Percentiles rank a stretch among this genome's conserved stretches.
Conservation (phyloP, 2,113 vertebrate species). For the Scophthalmus maximus region DNA sequence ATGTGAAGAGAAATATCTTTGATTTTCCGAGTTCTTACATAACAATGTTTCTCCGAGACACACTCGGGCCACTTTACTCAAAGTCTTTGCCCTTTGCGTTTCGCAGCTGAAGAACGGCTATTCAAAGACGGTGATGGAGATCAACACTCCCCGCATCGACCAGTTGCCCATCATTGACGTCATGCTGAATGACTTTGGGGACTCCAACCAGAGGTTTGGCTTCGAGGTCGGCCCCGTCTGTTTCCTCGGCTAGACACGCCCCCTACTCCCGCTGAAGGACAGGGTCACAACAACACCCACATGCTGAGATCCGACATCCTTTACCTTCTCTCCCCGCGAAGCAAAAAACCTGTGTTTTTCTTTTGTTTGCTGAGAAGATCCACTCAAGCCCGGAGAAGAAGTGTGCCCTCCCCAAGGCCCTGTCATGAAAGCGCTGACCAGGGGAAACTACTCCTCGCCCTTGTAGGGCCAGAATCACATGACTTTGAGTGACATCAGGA, state of each 20-base stretch:
- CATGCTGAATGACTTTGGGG: constrained; percentile 99
- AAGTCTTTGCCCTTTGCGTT: constrained; percentile 6
- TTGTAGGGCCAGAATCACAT: constrained; percentile 87
- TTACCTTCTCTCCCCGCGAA: constrained; percentile 58
- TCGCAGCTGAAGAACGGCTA: constrained; percentile 92
- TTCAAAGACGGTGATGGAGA: constrained; percentile 93
- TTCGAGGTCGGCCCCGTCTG: constrained; percentile 97
- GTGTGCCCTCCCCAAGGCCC: constrained; percentile 53
- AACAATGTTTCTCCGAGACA: too few species aligned
- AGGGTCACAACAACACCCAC: constrained; percentile 72
- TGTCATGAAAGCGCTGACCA: constrained; percentile 69
- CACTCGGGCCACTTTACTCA: background rate
- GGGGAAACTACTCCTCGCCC: constrained; percentile 83
- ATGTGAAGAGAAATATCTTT: too few species aligned
- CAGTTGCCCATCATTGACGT: constrained; percentile 97
- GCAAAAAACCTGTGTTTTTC: constrained; percentile 69
- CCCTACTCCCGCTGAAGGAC: constrained; percentile 84
- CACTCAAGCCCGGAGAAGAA: constrained; percentile 58
- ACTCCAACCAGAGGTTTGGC: constrained; percentile 97
- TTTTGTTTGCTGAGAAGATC: constrained; percentile 66
- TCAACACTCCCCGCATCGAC: constrained; percentile 98
- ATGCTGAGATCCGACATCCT: constrained; percentile 65
- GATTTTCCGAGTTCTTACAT: too few species aligned
- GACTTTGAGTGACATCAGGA: constrained; percentile 86
- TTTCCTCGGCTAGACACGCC: constrained; percentile 94